These are phyloP conservation scores for Drosophila sucinea DNA, from an alignment of 1,140 invertebrate genomes.

Conservation along the genomic window DNA sequence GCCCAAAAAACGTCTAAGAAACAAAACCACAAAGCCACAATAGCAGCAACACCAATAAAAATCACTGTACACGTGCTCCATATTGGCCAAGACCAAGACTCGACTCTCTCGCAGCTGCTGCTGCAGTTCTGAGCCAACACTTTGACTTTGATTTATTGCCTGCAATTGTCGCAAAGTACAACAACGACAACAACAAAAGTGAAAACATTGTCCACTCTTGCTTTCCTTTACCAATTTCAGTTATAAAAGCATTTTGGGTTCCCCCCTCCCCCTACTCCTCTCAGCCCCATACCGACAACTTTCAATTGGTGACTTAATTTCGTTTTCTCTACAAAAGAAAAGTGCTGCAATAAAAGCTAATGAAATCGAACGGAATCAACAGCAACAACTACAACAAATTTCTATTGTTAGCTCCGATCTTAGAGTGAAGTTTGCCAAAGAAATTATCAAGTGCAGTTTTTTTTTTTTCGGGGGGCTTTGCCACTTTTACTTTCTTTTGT, in stretches of 20 bases:
- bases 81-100: neutral
- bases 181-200: slow-evolving; percentile 43
- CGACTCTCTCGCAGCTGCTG: slow-evolving; percentile 16
- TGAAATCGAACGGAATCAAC: slow-evolving; percentile 67
- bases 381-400: slow-evolving; percentile 48
- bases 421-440: slow-evolving; percentile 53
- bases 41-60: neutral
- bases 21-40: neutral
- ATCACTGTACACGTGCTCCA: neutral
- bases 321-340: slow-evolving; percentile 46
- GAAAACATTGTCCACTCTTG: slow-evolving; percentile 67
- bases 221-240: slow-evolving; percentile 43
- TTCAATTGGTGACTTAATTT: slow-evolving; percentile 80
- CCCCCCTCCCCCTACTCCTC: too few relatives aligned
- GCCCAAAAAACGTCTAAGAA: neutral
- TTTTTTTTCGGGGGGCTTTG: slow-evolving; percentile 30
- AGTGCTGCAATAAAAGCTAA: slow-evolving; percentile 65
- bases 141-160: slow-evolving; percentile 64
- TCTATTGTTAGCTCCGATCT: slow-evolving; percentile 42
- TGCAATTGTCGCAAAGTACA: slow-evolving; percentile 49
- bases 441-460: slow-evolving; percentile 75
- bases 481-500: slow-evolving; percentile 78
- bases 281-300: slow-evolving; percentile 35
- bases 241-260: slow-evolving; percentile 21
- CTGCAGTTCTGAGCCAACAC: slow-evolving; percentile 38